Evolutionary conservation across 2,113 vertebrate genomes (phyloP).

Genomic region (Dermatemys mawii): DNA sequence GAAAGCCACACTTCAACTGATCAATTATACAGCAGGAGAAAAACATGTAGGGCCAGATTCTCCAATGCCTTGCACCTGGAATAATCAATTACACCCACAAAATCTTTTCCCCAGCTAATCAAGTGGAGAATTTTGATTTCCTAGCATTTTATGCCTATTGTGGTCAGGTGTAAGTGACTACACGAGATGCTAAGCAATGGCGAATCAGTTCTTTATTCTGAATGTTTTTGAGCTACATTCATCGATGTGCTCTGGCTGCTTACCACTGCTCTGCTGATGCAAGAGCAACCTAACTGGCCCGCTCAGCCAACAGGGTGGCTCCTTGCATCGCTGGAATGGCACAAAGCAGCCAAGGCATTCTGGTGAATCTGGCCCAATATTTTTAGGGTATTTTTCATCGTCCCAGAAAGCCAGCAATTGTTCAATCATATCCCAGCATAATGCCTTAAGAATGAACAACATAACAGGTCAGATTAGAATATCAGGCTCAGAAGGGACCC

Average conservation of each 20-base stretch:
- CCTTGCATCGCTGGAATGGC: neutral
- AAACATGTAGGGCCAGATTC: slow-evolving; percentile 23
- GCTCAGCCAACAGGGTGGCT: neutral
- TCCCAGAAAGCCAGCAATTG: neutral
- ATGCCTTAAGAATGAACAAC: neutral
- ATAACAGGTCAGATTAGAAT: neutral
- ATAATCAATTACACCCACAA: neutral
- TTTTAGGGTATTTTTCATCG: neutral
- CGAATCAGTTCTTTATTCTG: neutral
- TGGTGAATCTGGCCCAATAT: neutral
- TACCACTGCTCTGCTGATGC: neutral
- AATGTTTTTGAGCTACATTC: neutral
- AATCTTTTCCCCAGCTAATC: neutral
- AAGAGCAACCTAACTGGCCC: neutral
- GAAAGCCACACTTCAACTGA: neutral
- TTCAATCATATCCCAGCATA: neutral
- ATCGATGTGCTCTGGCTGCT: neutral
- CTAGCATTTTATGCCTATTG: neutral
- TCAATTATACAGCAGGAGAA: neutral
- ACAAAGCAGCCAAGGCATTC: neutral
- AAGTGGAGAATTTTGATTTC: neutral
- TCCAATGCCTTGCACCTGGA: neutral
- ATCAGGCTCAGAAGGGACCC: too few relatives aligned
- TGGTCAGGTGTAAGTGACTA: neutral
- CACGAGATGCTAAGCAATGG: neutral